Base-by-base conservation (phyloP, 2,797 vertebrate species). In the Hirundo rustica region DNA sequence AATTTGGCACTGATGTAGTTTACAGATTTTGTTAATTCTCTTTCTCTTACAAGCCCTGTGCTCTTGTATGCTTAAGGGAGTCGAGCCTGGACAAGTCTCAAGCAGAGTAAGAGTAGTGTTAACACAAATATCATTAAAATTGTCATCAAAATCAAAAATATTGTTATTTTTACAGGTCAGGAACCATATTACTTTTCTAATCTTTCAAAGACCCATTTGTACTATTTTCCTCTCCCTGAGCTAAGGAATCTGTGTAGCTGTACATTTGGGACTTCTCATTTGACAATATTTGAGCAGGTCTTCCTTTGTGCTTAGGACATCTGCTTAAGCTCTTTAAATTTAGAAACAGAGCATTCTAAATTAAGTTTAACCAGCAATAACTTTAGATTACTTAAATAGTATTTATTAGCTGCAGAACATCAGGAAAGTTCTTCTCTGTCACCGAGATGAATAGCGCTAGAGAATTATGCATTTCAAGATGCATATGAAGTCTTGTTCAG, bases 391-490 rank as follows among this genome's bases (percentile, higher is more conserved):
- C 85, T 89, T 94, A 89, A 95, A 65, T 53, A 76, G 40, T 81
- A 85, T 67, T 82, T 89, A 92, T 89, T 95, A 89, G 36, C 67
- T 70, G n/a, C 25, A 32, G 51, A 58, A 60, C 9, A 65, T 58
- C 32, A 62, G 16, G 27, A 58, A 91, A 42, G 23, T 53, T 83
- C 29, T 95, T n/a, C 45, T 73, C 85, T 90, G 68, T 90, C 67
- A 73, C 17, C 20, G 75, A 73, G 51, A 85, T 51, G 73, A 84
- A 80, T 65, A 85, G 12, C 70, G 54, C n/a, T 78, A 73, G 44
- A 88, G 77, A 85, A 68, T 67, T 94, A 55, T 73, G 95, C 82
- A 88, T 93, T 91, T 92, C 50, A 93, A 89, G 42, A 60, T 10
- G 7, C 50, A 14, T 47, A 22, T 85, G 8, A 7, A 89, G 20